Evolutionary conservation across 2,888 invertebrate genomes (phyloP).

Genomic region (Teinopalpus imperialis): DNA sequence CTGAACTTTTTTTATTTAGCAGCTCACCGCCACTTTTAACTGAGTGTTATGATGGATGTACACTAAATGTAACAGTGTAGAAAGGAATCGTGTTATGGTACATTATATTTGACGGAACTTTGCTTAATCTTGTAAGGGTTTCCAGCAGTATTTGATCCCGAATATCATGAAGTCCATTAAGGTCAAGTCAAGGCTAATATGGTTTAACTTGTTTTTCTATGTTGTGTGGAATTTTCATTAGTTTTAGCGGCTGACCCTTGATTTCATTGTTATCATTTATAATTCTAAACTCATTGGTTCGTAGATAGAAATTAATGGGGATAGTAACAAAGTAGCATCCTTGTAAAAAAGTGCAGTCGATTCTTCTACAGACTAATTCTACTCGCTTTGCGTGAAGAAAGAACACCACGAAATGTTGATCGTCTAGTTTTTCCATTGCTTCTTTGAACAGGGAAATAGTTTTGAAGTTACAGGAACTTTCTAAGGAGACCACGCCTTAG

Average conservation of each 20-base stretch:
- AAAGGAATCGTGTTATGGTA: no score
- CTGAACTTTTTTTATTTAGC: no score
- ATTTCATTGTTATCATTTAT: slow-evolving; percentile 24
- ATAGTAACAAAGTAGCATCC: slow-evolving; percentile 26
- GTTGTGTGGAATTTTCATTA: slow-evolving; percentile 22
- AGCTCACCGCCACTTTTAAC: no score
- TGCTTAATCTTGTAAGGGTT: neutral
- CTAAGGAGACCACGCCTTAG: neutral
- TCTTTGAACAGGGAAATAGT: slow-evolving; percentile 9
- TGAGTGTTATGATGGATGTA: no score
- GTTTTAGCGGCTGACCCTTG: slow-evolving; percentile 25
- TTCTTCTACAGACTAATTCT: slow-evolving; percentile 8
- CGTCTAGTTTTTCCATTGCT: slow-evolving; percentile 19
- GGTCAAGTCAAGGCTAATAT: neutral
- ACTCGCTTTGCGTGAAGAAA: slow-evolving; percentile 20
- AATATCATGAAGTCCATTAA: neutral
- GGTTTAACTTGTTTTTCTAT: neutral
- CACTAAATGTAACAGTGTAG: no score
- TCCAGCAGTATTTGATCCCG: neutral
- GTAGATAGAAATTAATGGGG: slow-evolving; percentile 22
- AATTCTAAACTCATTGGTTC: slow-evolving; percentile 26
- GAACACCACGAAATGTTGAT: slow-evolving; percentile 3
- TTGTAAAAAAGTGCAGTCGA: slow-evolving; percentile 11
- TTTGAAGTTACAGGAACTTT: slow-evolving; percentile 20
- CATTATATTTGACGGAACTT: no score